phyloP scores from a whole-genome alignment of 2,113 vertebrate genomes.

The Calyptomena viridis region DNA sequence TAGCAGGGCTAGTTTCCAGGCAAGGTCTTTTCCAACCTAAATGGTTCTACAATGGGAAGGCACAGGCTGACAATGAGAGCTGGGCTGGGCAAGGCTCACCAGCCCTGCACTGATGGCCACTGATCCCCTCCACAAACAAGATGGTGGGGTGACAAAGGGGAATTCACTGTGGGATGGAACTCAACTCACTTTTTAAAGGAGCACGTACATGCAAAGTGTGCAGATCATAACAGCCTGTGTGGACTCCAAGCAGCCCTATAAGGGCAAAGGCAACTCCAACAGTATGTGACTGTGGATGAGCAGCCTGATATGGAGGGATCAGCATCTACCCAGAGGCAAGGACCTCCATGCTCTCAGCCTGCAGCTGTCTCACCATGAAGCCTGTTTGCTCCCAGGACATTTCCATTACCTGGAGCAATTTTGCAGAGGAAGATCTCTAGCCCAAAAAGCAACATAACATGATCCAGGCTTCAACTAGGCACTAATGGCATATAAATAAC shows the following conservation, averaged over 20 bases:
- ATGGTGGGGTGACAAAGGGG: accelerated
- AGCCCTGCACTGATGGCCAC: not conserved
- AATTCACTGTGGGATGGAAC: not conserved
- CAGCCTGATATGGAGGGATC: not conserved
- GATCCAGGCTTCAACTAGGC: not conserved
- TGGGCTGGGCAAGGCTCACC: not conserved
- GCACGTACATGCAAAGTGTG: accelerated
- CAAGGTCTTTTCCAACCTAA: not conserved
- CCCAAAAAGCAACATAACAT: not conserved
- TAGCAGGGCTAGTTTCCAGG: not conserved
- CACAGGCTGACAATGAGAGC: not conserved
- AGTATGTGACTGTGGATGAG: not conserved
- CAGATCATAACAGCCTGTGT: not conserved
- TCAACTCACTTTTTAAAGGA: not conserved
- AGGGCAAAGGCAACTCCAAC: not conserved
- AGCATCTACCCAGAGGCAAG: not conserved
- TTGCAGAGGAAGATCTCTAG: not conserved
- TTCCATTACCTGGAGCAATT: not conserved
- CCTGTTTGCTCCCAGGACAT: not conserved
- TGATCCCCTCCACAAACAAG: accelerated
- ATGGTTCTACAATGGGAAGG: not conserved
- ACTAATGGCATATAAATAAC: not conserved
- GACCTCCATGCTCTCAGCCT: not conserved
- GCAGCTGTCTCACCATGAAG: not conserved
- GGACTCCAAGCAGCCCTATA: not conserved